A percentile compares a stretch with the other conserved stretches of the same genome.
These are phyloP conservation scores for Scartelaos histophorus DNA, from an alignment of 2,113 vertebrate genomes.

Conservation along the genomic window DNA sequence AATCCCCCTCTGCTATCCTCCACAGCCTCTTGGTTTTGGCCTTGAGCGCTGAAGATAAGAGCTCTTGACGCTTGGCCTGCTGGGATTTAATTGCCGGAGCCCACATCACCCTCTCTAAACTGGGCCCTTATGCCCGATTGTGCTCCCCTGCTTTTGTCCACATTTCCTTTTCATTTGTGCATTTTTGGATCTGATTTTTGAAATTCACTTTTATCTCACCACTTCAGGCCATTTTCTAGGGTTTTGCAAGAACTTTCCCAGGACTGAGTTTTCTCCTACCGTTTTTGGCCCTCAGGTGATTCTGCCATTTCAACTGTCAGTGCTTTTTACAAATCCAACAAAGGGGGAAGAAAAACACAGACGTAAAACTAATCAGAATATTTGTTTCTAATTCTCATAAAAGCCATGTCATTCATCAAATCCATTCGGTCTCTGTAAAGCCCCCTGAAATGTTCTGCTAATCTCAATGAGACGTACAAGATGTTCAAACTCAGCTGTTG, in stretches of 20 bases:
- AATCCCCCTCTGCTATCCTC: slow-evolving; percentile 35
- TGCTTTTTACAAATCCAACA: slow-evolving; percentile 23
- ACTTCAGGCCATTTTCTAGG: slow-evolving; percentile 24
- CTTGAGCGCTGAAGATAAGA: slow-evolving; percentile 65
- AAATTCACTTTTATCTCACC: slow-evolving; percentile 26
- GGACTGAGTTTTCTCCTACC: slow-evolving; percentile 15
- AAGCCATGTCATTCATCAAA: slow-evolving; percentile 21
- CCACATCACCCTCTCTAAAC: slow-evolving; percentile 51
- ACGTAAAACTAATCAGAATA: slow-evolving; percentile 30
- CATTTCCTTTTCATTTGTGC: slow-evolving; percentile 29
- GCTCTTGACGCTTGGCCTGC: slow-evolving; percentile 64
- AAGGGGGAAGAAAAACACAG: slow-evolving; percentile 30
- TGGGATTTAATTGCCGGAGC: slow-evolving; percentile 64
- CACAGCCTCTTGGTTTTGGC: slow-evolving; percentile 41
- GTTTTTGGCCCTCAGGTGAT: slow-evolving; percentile 13
- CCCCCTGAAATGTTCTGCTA: slow-evolving; percentile 29
- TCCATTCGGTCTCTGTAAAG: slow-evolving; percentile 33
- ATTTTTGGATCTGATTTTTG: slow-evolving; percentile 54
- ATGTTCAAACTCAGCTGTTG: slow-evolving; percentile 57
- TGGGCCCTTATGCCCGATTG: slow-evolving; percentile 39
- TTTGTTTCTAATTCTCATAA: slow-evolving; percentile 3
- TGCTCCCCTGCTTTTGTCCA: slow-evolving; percentile 47
- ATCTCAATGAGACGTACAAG: slow-evolving; percentile 37
- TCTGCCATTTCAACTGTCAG: slow-evolving; percentile 38
- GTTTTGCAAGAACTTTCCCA: slow-evolving; percentile 34